Evolutionary conservation across 1,140 invertebrate species (phyloP), one percentile per base, ranked within the genome.

Genomic region (Calephelis nemesis): DNA sequence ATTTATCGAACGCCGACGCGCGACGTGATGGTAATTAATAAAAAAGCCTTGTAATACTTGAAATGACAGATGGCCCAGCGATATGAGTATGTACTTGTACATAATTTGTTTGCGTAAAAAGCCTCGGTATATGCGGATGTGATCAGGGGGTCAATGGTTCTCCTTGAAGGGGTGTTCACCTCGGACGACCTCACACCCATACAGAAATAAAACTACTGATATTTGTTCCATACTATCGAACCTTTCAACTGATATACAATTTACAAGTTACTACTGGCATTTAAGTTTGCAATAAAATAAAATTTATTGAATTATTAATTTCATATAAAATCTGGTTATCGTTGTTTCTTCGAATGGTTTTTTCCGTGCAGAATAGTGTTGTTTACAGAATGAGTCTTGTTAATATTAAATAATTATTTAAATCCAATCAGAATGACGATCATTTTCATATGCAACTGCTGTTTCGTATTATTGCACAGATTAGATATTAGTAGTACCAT

Each of bases 161-260:
- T 88, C 88, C 85, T 88, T 89, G 88, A 74, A 73, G 82, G 87
- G 83, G 76, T 90, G 88, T 90, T 90, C 87, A 90, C 87, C 88
- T 89, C 82, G 68, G 68, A 65, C 81, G 82, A 88, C 82, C 84
- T 87, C 75, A 84, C 70, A 62, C 70, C 60, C 74, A 74, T 69
- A 71, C 74, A 65, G 71, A 82, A 82, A 78, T 77, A 78, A 82
- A 80, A 77, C 74, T 62, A 71, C 49, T 58, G 69, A 75, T 65
- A 72, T 70, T 65, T 63, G 67, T 50, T 10, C 19, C 52, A 58
- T 66, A 54, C 52, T 42, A 52, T 45, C 54, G 47, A 64, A 48
- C 47, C 63, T 47, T 64, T 15, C 42, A 48, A 12, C 19, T 48
- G 63, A 19, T 64, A 48, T 47, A 19, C 45, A 47, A 30, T 64